Evolutionary conservation across 23 tunicate species (phyloP), one percentile per base, ranked within the genome.

Genomic region (Ciona savignyi): DNA sequence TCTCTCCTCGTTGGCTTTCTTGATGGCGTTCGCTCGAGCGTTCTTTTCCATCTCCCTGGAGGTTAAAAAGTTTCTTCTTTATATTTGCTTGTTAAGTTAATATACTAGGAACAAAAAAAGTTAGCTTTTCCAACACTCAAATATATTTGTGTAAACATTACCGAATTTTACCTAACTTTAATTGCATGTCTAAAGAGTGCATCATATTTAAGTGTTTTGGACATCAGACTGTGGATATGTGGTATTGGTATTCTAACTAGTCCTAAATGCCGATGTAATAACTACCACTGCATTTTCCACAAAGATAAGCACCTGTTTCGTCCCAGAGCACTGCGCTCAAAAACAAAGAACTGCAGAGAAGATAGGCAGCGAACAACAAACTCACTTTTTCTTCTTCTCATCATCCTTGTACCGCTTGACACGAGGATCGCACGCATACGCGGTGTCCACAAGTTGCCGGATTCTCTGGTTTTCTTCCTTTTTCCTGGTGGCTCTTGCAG

Each of bases 361-460:
- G n/a, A n/a, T n/a, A n/a, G n/a, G n/a, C n/a, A n/a, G n/a, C n/a
- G n/a, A n/a, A n/a, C n/a, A n/a, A n/a, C n/a, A n/a, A n/a, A n/a
- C 68, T 66, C 22, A 85, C 91, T 79, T 85, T 70, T 71, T 86
- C 42, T 65, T 79, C 67, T 86, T 93, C 34, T 93, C 93, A n/a
- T 72, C 75, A 30, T 86, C 98, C 32, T 68, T 74, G 73, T 80
- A 86, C 19, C 24, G 66, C 73, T 93, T 86, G 25, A 93, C 72
- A 65, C 98, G 70, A 25, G 98, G 98, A 73, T 93, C 98, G 32
- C 82, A 73, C 32, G 98, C 93, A 73, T 86, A 93, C 0, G 98
- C 98, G 33, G 81, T 81, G 66, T 93, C 98, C 0, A 93, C 98
- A 33, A 93, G 88, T 71, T 81, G 88, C 29, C 98, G 75, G n/a